Evolutionary conservation across 2,888 invertebrate genomes (phyloP), one percentile per base, ranked within the genome.

Genomic region (Coleophora deauratella): DNA sequence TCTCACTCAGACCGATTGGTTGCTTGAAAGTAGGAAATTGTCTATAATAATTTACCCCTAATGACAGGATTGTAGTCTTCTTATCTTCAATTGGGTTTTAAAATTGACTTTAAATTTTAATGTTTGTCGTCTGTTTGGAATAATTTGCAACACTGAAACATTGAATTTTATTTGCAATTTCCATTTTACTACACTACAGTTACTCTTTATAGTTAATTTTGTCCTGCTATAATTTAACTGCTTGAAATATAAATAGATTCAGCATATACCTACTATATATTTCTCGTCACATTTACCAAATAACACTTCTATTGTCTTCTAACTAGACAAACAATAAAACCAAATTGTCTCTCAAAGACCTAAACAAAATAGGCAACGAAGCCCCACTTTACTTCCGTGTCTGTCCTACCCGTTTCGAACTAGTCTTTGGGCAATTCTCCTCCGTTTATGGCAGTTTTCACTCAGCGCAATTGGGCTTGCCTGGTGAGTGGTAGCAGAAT

Each of bases 361-460:
- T 7, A 12, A 27, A n/a, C 14, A 21, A 33, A 27, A 12, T 42
- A 45, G 40, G 55, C 54, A 51, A 46, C 21, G 21, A 51, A 49
- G 47, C 50, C 52, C 32, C 13, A 32, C 32, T 40, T n/a, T 37
- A 21, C 6, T 36, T 42, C 38, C 28, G 35, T 39, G 11, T 33
- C 8, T 28, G 30, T 13, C 21, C 11, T 44, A 44, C 46, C 56
- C 41, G 54, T 50, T 62, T 60, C 62, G 57, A 52, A 48, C 37
- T 54, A 62, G 59, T 59, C 44, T 50, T 54, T 52, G 57, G 57
- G 51, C 61, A 55, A 64, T 66, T 71, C 62, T 49, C 50, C 54
- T 49, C 55, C 71, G 69, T 78, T 79, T 80, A 82, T 81, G 78
- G 79, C 78, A 76, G 74, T 76, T 79, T 81, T 84, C 82, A 84